Conservation (phyloP, 2,113 vertebrate genomes). For the Phalacrocorax brasilianus region DNA sequence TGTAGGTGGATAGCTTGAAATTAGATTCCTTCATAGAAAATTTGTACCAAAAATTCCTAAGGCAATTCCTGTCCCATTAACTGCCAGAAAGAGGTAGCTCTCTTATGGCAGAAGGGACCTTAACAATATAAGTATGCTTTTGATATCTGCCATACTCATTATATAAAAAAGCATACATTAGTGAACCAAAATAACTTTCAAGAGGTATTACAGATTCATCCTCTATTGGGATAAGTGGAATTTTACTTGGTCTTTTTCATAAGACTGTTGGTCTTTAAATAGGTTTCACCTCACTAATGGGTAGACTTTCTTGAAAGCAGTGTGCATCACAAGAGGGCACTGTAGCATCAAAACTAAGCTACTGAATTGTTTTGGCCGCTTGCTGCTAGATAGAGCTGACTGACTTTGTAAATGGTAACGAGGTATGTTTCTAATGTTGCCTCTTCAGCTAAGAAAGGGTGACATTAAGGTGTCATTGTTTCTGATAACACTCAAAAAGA, state of each 20-base stretch:
- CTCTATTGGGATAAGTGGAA: not conserved
- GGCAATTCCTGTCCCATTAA: not conserved
- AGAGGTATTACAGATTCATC: not conserved
- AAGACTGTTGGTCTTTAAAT: not conserved
- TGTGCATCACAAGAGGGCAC: slow-evolving; percentile 40
- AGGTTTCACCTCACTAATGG: not conserved
- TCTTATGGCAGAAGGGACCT: rapidly evolving
- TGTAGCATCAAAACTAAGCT: not conserved
- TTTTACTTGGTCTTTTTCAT: not conserved
- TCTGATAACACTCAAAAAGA: not conserved
- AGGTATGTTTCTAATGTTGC: not conserved
- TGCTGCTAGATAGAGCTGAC: not conserved
- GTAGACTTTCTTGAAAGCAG: not conserved
- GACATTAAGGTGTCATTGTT: not conserved
- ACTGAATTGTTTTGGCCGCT: not conserved
- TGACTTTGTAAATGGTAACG: not conserved
- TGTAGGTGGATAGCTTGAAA: not conserved
- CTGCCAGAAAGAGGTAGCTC: not conserved
- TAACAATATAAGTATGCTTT: not conserved
- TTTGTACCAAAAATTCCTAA: not conserved
- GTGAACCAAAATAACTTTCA: not conserved
- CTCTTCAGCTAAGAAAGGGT: not conserved
- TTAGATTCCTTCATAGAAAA: not conserved
- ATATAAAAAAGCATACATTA: not conserved
- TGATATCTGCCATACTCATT: not conserved